Evolutionary conservation across 2,888 invertebrate species (phyloP).

Genomic region (Drosophila prostipennis): DNA sequence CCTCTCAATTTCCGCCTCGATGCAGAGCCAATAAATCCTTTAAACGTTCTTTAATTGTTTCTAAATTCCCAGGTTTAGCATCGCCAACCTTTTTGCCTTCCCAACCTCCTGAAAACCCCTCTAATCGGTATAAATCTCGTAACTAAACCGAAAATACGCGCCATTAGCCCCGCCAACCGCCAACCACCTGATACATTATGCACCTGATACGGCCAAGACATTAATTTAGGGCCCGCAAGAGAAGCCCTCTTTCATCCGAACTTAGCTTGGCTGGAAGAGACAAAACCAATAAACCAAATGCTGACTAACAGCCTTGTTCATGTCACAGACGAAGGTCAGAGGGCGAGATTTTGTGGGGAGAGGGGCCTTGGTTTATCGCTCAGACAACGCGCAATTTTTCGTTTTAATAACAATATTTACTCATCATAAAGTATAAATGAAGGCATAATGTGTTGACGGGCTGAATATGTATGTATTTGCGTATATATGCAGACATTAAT

Average conservation of each 20-base stretch:
- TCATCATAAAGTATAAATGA: conserved; percentile 65
- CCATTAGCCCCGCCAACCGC: conserved; percentile 38
- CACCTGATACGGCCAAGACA: conserved; percentile 39
- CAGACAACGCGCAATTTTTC: conserved; percentile 52
- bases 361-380: conserved; percentile 41
- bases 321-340: conserved; percentile 29
- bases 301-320: conserved; percentile 41
- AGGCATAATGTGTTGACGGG: conserved; percentile 60
- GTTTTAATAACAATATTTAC: conserved; percentile 64
- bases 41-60: neutral
- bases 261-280: conserved; percentile 27
- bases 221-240: conserved; percentile 44
- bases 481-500: conserved; percentile 18
- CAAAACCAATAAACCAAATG: conserved; percentile 56
- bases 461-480: neutral
- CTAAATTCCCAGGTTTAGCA: neutral
- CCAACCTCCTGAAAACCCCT: conserved; percentile 3
- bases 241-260: neutral
- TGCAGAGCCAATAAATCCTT: conserved; percentile 6
- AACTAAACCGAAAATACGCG: conserved; percentile 52
- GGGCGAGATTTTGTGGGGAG: conserved; percentile 4
- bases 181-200: conserved; percentile 43
- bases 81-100: neutral
- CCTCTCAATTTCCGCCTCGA: conserved; percentile 17
- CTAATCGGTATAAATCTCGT: conserved; percentile 49